Percentiles rank a stretch among this genome's conserved stretches.
These are phyloP conservation scores for Bombyx mandarina DNA, from an alignment of 1,140 invertebrate genomes.

Conservation along the genomic window DNA sequence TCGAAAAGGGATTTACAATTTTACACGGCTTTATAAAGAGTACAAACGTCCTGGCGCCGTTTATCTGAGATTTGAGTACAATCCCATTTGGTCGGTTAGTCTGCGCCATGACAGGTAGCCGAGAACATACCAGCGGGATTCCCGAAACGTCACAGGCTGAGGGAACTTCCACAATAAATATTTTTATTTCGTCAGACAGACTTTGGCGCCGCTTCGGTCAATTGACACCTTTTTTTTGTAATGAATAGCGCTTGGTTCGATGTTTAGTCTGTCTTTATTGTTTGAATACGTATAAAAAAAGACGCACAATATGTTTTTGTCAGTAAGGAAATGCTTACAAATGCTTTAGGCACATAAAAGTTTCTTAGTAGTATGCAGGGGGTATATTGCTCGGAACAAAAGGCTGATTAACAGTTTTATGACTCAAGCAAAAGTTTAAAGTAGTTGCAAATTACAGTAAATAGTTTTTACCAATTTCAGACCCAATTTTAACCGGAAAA, in stretches of 20 bases:
- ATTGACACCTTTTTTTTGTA: constrained; percentile 5
- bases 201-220: neutral
- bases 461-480: too few relatives aligned
- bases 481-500: too few relatives aligned
- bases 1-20: constrained; percentile 10
- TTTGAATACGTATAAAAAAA: neutral
- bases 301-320: neutral
- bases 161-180: constrained; percentile 20
- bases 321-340: too few relatives aligned
- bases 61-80: constrained; percentile 21
- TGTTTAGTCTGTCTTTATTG: neutral
- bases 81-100: constrained; percentile 28
- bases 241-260: neutral
- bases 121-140: constrained; percentile 31
- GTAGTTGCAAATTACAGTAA: too few relatives aligned
- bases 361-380: too few relatives aligned
- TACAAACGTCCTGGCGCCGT: neutral
- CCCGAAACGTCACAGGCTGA: constrained; percentile 15
- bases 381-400: too few relatives aligned
- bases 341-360: too few relatives aligned
- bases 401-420: too few relatives aligned
- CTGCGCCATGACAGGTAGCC: constrained; percentile 26
- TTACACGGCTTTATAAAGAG: neutral
- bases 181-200: constrained; percentile 14
- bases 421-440: too few relatives aligned